Base-by-base conservation (phyloP, 2,888 invertebrate species). In the Caenorhabditis angaria region DNA sequence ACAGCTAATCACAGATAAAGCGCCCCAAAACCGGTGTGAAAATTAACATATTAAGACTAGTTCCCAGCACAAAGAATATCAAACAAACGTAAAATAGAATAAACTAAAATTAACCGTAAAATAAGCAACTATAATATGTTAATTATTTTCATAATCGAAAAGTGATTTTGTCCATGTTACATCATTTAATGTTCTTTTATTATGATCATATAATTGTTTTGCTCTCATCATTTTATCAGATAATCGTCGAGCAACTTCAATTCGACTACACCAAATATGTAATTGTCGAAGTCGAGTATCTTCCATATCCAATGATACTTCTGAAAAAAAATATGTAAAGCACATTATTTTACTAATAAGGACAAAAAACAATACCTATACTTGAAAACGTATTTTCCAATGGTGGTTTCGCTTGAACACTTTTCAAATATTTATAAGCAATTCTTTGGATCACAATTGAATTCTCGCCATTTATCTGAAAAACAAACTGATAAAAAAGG, bases 191-290 rank as follows among this genome's bases (percentile, higher is more conserved):
- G 85, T 82, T 32, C 85, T 65, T 63, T 82, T 82, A 48, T 69
- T 70, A 59, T 86, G 85, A 59, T 86, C 86, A 70, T 83, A 84
- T 18, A 80, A 78, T 35, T 83, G 81, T 61, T 86, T 86, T n/a
- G 86, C 86, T 20, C 78, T 66, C 61, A 78, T 65, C 32, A 85
- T 66, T 62, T 82, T 82, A 22, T 83, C 83, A 8, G 79, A 78
- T 8, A 86, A 68, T 55, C 84, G 76, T 8, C 70, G 68, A 0
- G 83, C 78, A 18, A 77, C 71, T 57, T 80, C 80, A n/a, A 70
- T 58, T 56, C 80, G 66, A 29, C 73, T 76, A 59, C 82, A 83
- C 83, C 81, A 81, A 2, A 80, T 65, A 41, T 73, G 75, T 50
- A 71, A 47, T 50, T 63, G 73, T 1, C 62, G 66, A 20, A 61